Conservation (phyloP, 1,140 invertebrate species). For the Drosophila arizonae region DNA sequence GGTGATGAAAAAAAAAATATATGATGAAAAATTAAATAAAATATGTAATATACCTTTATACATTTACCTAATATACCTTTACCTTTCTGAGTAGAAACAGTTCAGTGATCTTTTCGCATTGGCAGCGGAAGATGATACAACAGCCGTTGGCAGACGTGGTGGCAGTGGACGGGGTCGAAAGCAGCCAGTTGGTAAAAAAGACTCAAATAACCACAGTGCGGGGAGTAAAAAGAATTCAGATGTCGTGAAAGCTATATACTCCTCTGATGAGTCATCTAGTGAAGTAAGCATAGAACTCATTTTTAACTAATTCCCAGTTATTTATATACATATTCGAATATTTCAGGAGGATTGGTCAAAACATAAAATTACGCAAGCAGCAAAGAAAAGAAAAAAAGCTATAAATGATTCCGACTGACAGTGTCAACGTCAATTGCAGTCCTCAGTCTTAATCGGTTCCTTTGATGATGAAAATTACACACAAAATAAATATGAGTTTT, state of each 20-base stretch:
- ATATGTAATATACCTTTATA: too few relatives aligned
- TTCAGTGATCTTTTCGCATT: constrained; percentile 95
- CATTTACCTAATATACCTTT: background rate
- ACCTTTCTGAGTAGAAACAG: constrained; percentile 87
- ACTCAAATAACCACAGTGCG: constrained; percentile 71
- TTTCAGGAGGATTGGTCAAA: constrained; percentile 81
- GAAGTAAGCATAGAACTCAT: constrained; percentile 40
- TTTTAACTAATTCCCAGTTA: background rate
- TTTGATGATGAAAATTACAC: constrained; percentile 46
- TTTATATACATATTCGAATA: constrained; percentile 2
- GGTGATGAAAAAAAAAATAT: constrained; percentile 67
- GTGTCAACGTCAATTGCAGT: constrained; percentile 39
- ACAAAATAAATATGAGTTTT: constrained; percentile 58
- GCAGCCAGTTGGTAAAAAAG: constrained; percentile 76
- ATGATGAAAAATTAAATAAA: too few relatives aligned
- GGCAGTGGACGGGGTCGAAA: constrained; percentile 79
- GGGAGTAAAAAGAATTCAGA: constrained; percentile 77
- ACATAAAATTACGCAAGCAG: constrained; percentile 70
- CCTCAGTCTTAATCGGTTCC: constrained; percentile 38
- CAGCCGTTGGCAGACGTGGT: constrained; percentile 75
- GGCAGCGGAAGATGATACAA: constrained; percentile 92
- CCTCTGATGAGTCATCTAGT: constrained; percentile 80
- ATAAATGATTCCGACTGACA: constrained; percentile 82
- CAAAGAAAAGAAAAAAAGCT: constrained; percentile 80
- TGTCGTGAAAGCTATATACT: constrained; percentile 75